phyloP scores from a whole-genome alignment of 2,888 invertebrate genomes.

The Cheilosia vernalis region DNA sequence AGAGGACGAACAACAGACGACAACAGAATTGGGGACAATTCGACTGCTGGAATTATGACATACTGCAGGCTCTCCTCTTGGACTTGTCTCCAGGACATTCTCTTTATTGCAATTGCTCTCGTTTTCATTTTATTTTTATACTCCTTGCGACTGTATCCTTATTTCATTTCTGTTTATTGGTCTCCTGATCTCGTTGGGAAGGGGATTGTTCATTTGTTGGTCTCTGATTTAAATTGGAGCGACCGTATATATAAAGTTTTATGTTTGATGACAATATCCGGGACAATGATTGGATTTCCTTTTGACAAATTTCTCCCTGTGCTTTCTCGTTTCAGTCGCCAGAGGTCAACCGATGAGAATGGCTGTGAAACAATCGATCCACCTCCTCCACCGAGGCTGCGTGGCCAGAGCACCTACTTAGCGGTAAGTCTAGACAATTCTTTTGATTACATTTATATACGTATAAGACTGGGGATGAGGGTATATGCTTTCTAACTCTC shows the following conservation, averaged over 20 bases:
- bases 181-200: constrained; percentile 29
- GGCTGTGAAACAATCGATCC: constrained; percentile 76
- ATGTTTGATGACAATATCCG: constrained; percentile 34
- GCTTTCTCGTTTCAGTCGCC: constrained; percentile 76
- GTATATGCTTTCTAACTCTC: constrained; percentile 13
- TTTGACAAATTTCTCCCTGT: constrained; percentile 19
- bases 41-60: constrained; percentile 59
- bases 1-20: constrained; percentile 27
- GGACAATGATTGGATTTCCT: constrained; percentile 57
- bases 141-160: constrained; percentile 37
- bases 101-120: constrained; percentile 51
- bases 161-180: constrained; percentile 60
- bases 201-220: constrained; percentile 1
- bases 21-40: constrained; percentile 41
- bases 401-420: constrained; percentile 79
- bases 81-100: constrained; percentile 28
- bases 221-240: constrained; percentile 44
- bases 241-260: constrained; percentile 15
- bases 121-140: constrained; percentile 47
- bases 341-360: constrained; percentile 78
- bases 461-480: neutral
- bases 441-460: constrained; percentile 25
- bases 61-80: constrained; percentile 27
- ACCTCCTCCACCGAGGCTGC: constrained; percentile 78
- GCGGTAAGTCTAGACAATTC: constrained; percentile 78